Base-by-base conservation (phyloP, 2,888 invertebrate genomes). In the Drosophila histrio region DNA sequence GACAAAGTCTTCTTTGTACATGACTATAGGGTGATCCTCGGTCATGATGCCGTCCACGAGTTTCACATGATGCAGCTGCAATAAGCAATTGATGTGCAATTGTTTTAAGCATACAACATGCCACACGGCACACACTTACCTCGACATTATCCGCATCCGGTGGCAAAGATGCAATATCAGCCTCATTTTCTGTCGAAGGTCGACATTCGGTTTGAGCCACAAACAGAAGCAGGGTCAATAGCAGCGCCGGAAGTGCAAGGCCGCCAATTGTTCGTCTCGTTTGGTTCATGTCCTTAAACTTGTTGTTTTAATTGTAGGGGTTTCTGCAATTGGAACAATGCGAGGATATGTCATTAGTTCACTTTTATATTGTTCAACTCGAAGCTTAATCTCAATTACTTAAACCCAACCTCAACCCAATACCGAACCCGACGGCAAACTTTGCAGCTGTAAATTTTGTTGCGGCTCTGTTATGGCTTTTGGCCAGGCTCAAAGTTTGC, bases 1-100 rank as follows among this genome's bases (percentile, higher is more conserved):
- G 49, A 91, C 91, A 68, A 90, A 89, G 66, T 91, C 91, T 71
- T 91, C 91, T 52, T 91, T 91, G 69, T 91, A 91, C 82, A 89
- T 89, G 36, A 91, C 80, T 64, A 89, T 79, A 6, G 91, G 91
- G 75, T 91, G 91, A 65, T 87, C 82, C 66, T 90, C 87, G 21
- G 82, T 82, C 66, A 79, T 24, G 2, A 81, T 70, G 8, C 89
- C 90, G 49, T 89, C 57, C 17, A 84, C 83, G 24, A 78, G 15
- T 53, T 79, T 79, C 2, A 89, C 82, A 49, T 79, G 86, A 73
- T 90, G 88, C 56, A 87, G 77, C 91, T 91, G 54, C 1, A 36
- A 8, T 11, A 19, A 15, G 28, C 19, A n/a, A 54, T n/a, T 1
- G 17, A 28, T n/a, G n/a, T 28, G 26, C 2, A 28, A n/a, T 13